A percentile compares a stretch with the other conserved stretches of the same genome.
Evolutionary conservation across 2,113 vertebrate genomes (phyloP).

Genomic region (Romanogobio albipinnatus): DNA sequence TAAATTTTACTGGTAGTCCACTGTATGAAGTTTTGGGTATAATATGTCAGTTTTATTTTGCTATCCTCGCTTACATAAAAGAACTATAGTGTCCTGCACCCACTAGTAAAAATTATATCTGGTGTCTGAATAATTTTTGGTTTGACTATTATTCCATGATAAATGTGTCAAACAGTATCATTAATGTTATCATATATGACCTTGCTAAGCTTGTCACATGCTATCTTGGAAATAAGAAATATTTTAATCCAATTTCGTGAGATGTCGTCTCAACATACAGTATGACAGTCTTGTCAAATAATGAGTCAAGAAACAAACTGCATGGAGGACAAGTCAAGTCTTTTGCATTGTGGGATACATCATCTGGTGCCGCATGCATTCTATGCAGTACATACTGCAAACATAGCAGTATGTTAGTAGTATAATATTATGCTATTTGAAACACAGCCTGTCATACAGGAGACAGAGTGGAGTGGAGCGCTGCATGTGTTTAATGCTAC

Average conservation of each 20-base stretch:
- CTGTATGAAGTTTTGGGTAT: too few relatives aligned
- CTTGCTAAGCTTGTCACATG: too few relatives aligned
- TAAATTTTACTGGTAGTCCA: too few relatives aligned
- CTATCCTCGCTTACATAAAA: too few relatives aligned
- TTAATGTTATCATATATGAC: background rate
- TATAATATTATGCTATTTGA: background rate
- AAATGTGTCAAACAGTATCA: background rate
- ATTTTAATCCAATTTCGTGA: background rate
- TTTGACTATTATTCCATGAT: too few relatives aligned
- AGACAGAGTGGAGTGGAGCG: conserved; percentile 21
- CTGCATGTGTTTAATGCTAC: conserved; percentile 35
- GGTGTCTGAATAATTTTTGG: too few relatives aligned
- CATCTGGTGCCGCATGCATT: background rate
- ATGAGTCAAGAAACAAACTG: background rate
- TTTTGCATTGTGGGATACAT: background rate
- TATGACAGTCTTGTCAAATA: background rate
- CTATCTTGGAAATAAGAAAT: background rate
- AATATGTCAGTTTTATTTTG: too few relatives aligned
- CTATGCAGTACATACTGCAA: background rate
- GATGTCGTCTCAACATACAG: background rate
- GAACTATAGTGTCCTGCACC: too few relatives aligned
- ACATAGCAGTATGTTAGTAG: background rate
- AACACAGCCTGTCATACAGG: conserved; percentile 13
- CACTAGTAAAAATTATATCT: too few relatives aligned
- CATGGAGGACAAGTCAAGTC: background rate